These are phyloP conservation scores for Puma concolor DNA, from an alignment of 2,113 vertebrate species.

Conservation along the genomic window DNA sequence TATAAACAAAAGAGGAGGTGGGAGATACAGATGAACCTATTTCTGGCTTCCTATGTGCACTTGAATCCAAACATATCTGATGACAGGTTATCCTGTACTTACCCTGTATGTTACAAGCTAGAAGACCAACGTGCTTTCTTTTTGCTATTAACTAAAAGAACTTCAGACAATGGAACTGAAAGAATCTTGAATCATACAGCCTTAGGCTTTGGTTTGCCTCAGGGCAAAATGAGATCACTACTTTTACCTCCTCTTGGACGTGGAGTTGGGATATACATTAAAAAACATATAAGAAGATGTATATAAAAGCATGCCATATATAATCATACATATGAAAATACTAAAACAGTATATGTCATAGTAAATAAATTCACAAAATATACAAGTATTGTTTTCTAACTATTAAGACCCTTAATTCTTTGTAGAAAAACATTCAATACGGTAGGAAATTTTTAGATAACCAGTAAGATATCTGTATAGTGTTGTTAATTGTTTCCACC, in stretches of 20 bases:
- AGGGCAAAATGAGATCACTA: not conserved
- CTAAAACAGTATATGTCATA: not conserved
- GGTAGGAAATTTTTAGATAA: not conserved
- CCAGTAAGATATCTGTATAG: not conserved
- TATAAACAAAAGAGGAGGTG: not conserved
- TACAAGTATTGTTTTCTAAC: not conserved
- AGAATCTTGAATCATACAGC: not conserved
- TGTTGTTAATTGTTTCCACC: not conserved
- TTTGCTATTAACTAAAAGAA: not conserved
- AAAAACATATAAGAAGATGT: not conserved
- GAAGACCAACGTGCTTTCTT: not conserved
- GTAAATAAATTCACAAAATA: not conserved
- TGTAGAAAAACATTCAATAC: not conserved
- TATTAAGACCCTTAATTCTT: not conserved
- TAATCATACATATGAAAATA: not conserved
- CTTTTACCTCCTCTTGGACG: not conserved
- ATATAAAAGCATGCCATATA: not conserved
- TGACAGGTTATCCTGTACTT: not conserved
- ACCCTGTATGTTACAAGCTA: not conserved
- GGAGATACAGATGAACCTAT: not conserved
- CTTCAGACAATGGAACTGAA: not conserved
- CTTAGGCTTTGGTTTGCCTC: not conserved
- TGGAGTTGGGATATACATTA: not conserved
- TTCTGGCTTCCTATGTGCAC: not conserved
- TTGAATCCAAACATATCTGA: not conserved